These are phyloP conservation scores for Polypedilum vanderplanki DNA, from an alignment of 1,140 invertebrate species.

Conservation along the genomic window DNA sequence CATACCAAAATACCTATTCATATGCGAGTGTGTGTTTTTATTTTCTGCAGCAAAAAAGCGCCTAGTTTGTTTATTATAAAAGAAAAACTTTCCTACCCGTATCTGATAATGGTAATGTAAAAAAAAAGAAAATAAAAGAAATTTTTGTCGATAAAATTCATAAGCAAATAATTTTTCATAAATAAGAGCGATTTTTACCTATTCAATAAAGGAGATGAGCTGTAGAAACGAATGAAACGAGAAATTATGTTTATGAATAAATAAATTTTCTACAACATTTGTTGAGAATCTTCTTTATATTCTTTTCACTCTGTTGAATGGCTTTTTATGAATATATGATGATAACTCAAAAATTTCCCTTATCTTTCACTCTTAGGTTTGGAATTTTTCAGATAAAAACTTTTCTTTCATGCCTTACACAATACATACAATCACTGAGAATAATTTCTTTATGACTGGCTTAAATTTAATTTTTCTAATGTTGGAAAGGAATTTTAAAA, in stretches of 20 bases:
- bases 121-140: too few relatives aligned
- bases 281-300: not conserved
- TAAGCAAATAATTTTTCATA: not conserved
- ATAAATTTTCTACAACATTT: conserved; percentile 29
- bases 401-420: not conserved
- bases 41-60: too few relatives aligned
- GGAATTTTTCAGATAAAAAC: not conserved
- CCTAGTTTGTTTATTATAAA: too few relatives aligned
- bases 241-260: conserved; percentile 29
- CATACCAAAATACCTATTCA: too few relatives aligned
- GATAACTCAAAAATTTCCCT: conserved; percentile 9
- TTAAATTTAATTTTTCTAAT: too few relatives aligned
- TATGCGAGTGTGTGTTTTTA: too few relatives aligned
- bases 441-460: too few relatives aligned
- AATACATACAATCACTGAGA: too few relatives aligned
- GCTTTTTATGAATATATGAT: conserved; percentile 24
- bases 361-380: not conserved
- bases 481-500: too few relatives aligned
- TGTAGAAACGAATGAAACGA: conserved; percentile 27
- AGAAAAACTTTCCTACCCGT: too few relatives aligned
- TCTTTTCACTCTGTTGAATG: conserved; percentile 9
- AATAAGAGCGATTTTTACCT: conserved; percentile 6
- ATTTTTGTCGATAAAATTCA: not conserved
- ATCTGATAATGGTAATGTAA: too few relatives aligned
- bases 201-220: not conserved